These are phyloP conservation scores for Otolemur garnettii DNA, from an alignment of 2,113 vertebrate species.

Conservation along the genomic window DNA sequence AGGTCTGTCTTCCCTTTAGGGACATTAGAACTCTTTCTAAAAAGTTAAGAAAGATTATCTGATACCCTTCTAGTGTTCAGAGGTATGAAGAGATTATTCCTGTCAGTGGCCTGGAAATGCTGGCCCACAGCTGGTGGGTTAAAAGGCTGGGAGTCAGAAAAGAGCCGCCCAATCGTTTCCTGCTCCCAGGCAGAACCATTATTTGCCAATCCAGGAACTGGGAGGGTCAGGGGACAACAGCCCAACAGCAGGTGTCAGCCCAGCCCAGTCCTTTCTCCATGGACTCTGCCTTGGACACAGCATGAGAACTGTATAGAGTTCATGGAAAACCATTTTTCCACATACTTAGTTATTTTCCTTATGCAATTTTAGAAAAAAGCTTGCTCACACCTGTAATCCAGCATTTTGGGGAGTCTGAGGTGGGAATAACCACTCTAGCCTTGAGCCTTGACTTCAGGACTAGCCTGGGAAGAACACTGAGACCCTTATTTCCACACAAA, in stretches of 20 bases:
- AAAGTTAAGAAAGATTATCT: neutral
- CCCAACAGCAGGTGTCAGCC: too few species aligned
- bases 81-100: neutral
- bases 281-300: neutral
- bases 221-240: neutral
- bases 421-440: too few species aligned
- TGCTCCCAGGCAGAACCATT: neutral
- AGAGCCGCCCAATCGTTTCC: neutral
- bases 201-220: fast-evolving
- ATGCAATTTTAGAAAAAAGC: neutral
- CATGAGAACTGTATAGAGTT: neutral
- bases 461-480: too few species aligned
- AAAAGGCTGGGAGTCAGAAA: neutral
- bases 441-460: too few species aligned
- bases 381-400: too few species aligned
- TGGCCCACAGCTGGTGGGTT: neutral
- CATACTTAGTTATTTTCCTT: neutral
- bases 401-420: too few species aligned
- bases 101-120: neutral
- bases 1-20: neutral
- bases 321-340: neutral
- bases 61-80: neutral
- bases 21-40: neutral
- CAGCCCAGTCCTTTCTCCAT: neutral
- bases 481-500: too few species aligned